Evolutionary conservation across 1,140 invertebrate species (phyloP).

Genomic region (Macrocentrus cingulum): DNA sequence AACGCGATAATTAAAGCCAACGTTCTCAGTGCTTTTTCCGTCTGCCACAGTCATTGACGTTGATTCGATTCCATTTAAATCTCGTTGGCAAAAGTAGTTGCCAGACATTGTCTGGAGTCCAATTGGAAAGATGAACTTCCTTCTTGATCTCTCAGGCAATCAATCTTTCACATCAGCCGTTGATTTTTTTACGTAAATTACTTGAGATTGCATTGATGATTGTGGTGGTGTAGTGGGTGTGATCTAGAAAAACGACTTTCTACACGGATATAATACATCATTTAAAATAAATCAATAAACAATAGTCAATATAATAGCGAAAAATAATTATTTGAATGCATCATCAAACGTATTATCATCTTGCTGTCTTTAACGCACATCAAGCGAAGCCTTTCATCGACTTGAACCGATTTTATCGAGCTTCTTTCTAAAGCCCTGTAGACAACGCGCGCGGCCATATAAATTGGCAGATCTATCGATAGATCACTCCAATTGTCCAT

Average conservation of each 20-base stretch:
- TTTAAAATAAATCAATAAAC: background rate
- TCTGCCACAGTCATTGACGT: slow-evolving; percentile 9
- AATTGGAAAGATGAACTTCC: slow-evolving; percentile 18
- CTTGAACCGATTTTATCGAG: too few species aligned
- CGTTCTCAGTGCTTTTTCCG: background rate
- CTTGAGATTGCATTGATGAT: too few species aligned
- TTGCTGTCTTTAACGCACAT: too few species aligned
- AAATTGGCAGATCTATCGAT: background rate
- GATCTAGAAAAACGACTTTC: background rate
- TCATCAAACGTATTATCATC: too few species aligned
- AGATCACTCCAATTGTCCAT: background rate
- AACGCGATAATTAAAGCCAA: background rate
- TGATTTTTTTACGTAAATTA: slow-evolving; percentile 1
- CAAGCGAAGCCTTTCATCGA: too few species aligned
- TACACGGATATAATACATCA: background rate
- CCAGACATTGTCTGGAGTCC: slow-evolving; percentile 12
- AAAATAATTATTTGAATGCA: too few species aligned
- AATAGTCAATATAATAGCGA: too few species aligned
- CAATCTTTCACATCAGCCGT: slow-evolving; percentile 1
- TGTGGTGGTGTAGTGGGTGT: too few species aligned
- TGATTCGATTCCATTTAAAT: slow-evolving; percentile 19
- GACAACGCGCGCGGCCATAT: too few species aligned
- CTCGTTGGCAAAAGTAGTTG: background rate
- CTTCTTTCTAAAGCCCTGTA: too few species aligned
- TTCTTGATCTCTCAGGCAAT: background rate